phyloP scores from a whole-genome alignment of 2,113 vertebrate genomes.

The Platysternon megacephalum region DNA sequence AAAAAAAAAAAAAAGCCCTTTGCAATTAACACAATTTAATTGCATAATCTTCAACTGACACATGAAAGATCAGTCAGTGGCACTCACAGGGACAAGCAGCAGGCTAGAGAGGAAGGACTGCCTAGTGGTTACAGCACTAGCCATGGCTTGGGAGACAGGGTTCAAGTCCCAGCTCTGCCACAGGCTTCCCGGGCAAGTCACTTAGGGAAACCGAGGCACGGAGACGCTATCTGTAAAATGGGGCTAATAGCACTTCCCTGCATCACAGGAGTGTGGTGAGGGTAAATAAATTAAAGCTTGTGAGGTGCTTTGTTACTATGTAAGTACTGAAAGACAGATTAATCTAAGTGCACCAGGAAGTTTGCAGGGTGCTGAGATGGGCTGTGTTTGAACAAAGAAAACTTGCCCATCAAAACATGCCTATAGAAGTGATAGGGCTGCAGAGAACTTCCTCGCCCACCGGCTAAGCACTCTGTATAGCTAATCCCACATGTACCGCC shows the following conservation, averaged over 20 bases:
- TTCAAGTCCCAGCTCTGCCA: background rate
- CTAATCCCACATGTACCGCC: too few relatives aligned
- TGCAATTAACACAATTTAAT: conserved; percentile 62
- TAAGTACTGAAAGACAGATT: background rate
- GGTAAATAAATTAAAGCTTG: background rate
- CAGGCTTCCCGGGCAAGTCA: background rate
- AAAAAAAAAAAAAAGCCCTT: conserved; percentile 39
- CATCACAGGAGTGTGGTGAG: background rate
- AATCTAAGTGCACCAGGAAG: background rate
- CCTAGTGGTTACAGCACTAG: background rate
- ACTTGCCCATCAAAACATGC: too few relatives aligned
- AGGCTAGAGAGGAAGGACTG: background rate
- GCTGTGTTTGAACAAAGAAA: background rate
- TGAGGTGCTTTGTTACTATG: background rate
- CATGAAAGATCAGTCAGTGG: background rate
- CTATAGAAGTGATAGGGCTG: too few relatives aligned
- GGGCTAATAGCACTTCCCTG: background rate
- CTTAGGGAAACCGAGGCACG: background rate
- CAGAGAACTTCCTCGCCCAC: too few relatives aligned
- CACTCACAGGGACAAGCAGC: conserved; percentile 26
- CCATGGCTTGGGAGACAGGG: background rate
- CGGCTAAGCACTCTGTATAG: too few relatives aligned
- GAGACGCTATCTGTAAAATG: background rate
- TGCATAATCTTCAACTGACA: conserved; percentile 15
- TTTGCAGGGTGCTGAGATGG: background rate